Percentiles rank a stretch among this genome's conserved stretches.
Conservation (phyloP, 2,797 vertebrate genomes). For the Sebastes baramenuke region DNA sequence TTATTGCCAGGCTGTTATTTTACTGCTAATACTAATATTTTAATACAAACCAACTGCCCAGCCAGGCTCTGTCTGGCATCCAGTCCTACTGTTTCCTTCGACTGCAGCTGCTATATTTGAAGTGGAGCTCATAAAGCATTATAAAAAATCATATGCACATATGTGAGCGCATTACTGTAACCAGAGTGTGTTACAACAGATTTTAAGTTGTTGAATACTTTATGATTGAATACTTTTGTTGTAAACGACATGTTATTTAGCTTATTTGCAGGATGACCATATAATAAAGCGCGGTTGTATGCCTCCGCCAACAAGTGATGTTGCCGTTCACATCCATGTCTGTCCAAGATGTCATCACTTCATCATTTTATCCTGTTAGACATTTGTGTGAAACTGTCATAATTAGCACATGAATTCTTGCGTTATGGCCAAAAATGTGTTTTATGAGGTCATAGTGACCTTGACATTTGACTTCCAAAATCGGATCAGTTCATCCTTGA, state of each 20-base stretch:
- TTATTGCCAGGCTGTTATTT: conserved; percentile 53
- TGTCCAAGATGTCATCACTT: too few species aligned
- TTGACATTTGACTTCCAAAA: too few species aligned
- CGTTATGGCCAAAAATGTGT: too few species aligned
- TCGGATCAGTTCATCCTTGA: too few species aligned
- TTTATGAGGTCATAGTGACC: too few species aligned
- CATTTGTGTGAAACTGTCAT: too few species aligned
- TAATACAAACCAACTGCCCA: conserved; percentile 31
- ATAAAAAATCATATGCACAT: conserved; percentile 3
- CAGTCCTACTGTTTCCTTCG: background rate
- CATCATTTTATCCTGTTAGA: too few species aligned
- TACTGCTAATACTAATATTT: conserved; percentile 57
- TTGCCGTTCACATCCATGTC: too few species aligned
- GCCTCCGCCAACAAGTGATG: background rate
- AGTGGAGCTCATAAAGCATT: conserved; percentile 31
- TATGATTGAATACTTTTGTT: background rate
- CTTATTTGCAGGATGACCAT: background rate
- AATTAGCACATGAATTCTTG: too few species aligned
- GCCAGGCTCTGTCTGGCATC: conserved; percentile 1
- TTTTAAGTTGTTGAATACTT: background rate
- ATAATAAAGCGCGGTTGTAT: background rate
- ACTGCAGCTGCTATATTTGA: conserved; percentile 31
- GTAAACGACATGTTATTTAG: background rate
- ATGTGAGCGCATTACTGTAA: background rate
- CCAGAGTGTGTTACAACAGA: background rate